Evolutionary conservation across 2,797 vertebrate genomes (phyloP), one percentile per base, ranked within the genome.

Genomic region (Melanogrammus aeglefinus): DNA sequence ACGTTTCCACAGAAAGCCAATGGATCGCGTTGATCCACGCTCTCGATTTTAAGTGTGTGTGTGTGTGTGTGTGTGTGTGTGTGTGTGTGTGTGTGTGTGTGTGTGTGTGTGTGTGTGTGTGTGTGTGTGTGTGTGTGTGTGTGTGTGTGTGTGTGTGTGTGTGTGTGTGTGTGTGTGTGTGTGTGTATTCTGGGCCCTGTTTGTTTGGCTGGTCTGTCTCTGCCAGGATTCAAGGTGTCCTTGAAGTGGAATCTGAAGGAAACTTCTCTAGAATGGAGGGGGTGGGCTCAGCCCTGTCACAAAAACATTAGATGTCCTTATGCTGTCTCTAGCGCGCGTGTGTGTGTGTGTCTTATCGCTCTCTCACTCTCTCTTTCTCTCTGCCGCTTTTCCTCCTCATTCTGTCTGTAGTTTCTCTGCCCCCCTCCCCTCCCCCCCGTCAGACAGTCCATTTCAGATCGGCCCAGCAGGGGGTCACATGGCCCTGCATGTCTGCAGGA

Each of bases 201-300:
- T 82, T 86, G 78, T 79, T 69, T 29, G 1, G 51, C 57, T 29
- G 38, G 82, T 82, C 63, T 76, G 66, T 81, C 51, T 75, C 71
- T 87, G 88, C 82, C 88, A 87, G 83, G 83, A 86, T 88, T 93
- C 86, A 92, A 91, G 88, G 89, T 93, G 88, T 77, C 89, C 83
- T 88, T 81, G 72, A 73, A 76, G 21, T 84, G 85, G 85, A 90
- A 89, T 92, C 86, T 83, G 86, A 81, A 82, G 83, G 77, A 86
- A 83, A 87, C 81, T 21, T 86, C 82, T 81, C 14, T 6, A 77
- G 77, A 79, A 72, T 44, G 76, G 76, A 51, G 76, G 79, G 83
- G 76, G 86, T 83, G 82, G 82, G 77, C 74, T 86, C 78, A 69
- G 66, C 82, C 35, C 82, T 84, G 82, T 87, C 81, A 57, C 78